Evolutionary conservation across 1,140 invertebrate genomes (phyloP).

Genomic region (Thaumatotibia leucotreta): DNA sequence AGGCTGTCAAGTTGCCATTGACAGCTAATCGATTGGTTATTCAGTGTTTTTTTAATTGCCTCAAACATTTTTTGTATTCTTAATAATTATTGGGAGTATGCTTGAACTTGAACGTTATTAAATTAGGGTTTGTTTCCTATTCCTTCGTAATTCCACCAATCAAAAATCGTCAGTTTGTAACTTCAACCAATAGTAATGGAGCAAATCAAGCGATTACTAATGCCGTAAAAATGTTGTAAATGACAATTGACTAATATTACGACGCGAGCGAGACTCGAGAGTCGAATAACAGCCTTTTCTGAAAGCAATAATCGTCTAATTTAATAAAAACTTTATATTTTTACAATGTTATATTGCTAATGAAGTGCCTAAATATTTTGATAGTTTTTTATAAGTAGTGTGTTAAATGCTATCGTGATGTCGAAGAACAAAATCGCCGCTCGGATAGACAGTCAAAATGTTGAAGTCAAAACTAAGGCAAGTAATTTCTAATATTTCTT

Average conservation of each 20-base stretch:
- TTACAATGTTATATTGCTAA: conserved; percentile 66
- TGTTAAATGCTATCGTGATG: conserved; percentile 77
- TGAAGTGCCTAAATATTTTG: conserved; percentile 67
- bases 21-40: neutral
- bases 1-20: neutral
- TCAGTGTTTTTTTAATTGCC: neutral
- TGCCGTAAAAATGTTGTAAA: conserved; percentile 54
- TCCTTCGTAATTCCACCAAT: conserved; percentile 27
- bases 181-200: neutral
- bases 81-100: neutral
- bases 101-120: neutral
- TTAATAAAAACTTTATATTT: conserved; percentile 60
- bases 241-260: conserved; percentile 54
- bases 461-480: conserved; percentile 86
- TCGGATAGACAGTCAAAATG: conserved; percentile 79
- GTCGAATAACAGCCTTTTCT: conserved; percentile 49
- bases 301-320: conserved; percentile 29
- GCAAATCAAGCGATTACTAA: conserved; percentile 46
- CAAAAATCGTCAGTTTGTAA: neutral
- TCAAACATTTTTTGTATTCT: neutral
- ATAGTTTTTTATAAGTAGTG: conserved; percentile 45
- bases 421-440: conserved; percentile 83
- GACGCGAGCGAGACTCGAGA: conserved; percentile 62
- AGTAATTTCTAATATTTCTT: conserved; percentile 64
- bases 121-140: neutral